A percentile compares a stretch with the other conserved stretches of the same genome.
These are phyloP conservation scores for Anagyrus pseudococci DNA, from an alignment of 2,888 invertebrate species.

Conservation along the genomic window DNA sequence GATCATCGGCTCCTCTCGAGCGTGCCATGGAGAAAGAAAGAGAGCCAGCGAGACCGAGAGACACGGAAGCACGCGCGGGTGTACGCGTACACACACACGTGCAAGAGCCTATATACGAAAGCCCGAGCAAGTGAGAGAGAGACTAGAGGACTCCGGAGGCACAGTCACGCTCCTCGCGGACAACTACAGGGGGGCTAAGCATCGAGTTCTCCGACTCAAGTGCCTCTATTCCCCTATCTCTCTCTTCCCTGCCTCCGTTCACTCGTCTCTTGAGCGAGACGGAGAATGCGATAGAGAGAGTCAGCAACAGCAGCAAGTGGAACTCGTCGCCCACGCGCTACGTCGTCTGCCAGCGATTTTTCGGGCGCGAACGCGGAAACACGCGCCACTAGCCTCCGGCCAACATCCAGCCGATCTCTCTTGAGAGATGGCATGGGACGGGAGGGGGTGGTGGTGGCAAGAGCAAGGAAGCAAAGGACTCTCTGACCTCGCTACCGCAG, in stretches of 20 bases:
- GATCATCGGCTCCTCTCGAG: constrained; percentile 8
- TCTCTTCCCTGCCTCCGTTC: no score
- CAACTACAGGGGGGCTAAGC: background rate
- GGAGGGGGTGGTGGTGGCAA: no score
- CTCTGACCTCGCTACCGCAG: no score
- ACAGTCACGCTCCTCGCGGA: background rate
- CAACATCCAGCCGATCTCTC: no score
- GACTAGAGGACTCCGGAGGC: background rate
- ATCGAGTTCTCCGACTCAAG: no score
- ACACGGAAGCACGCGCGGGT: background rate
- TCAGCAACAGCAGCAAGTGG: constrained; percentile 24
- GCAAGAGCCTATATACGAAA: background rate
- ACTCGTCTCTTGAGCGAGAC: no score
- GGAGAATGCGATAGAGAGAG: no score
- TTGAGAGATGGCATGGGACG: no score
- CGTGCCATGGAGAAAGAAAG: background rate
- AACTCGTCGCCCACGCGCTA: constrained; percentile 43
- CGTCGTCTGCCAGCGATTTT: background rate
- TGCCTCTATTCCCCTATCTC: no score
- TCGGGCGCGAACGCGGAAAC: background rate
- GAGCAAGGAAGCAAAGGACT: no score
- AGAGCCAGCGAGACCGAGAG: no score
- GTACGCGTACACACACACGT: constrained; percentile 1
- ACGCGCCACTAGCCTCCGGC: no score
- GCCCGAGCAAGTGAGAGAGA: background rate